Base-by-base conservation (phyloP, 2,113 vertebrate genomes). In the Uropsilus gracilis region DNA sequence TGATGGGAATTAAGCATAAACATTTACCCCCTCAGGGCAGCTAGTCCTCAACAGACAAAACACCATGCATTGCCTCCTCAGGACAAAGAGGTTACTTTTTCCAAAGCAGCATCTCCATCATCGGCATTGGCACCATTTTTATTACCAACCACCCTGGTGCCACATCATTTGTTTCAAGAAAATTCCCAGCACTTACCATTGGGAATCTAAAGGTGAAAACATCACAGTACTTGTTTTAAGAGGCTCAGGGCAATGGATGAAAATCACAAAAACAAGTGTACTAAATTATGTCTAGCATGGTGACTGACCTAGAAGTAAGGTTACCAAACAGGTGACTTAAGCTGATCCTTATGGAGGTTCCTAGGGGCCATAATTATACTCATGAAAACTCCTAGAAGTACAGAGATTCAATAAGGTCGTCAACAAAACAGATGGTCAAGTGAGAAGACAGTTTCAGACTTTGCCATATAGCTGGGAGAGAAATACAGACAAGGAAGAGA, bases 1-100 rank as follows among this genome's bases (percentile, higher is more conserved):
- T 26, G 96, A 96, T 42, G 90, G 77, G 83, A 97, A 94, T 55
- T 7, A 96, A 97, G 97, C 85, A 91, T 78, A 97, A 98, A 97
- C 90, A 97, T 26, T n/a, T 72, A 50, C 92, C 80, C 87, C 94
- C 92, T 10, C 8, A 72, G 90, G 97, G 91, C 37, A 93, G 46
- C 55, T 46, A 44, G 75, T 75, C 63, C 87, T 86, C 64, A 32
- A 14, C 24, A 80, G 64, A 91, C 20, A 22, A 9, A 86, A 61
- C 17, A 48, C 6, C 71, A 75, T 5, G 71, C 82, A 83, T 91
- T 92, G 48, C 53, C 84, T 85, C 96, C 93, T 1, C 2, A 94
- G 81, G 46, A 50, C 91, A 84, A 32, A 91, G 66, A 87, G 87
- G 64, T 50, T 92, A 37, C 32, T 85, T 88, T 93, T 73, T 73